Percentiles rank a stretch among this genome's conserved stretches.
Conservation (phyloP, 2,888 invertebrate species). For the Homarus gammarus region DNA sequence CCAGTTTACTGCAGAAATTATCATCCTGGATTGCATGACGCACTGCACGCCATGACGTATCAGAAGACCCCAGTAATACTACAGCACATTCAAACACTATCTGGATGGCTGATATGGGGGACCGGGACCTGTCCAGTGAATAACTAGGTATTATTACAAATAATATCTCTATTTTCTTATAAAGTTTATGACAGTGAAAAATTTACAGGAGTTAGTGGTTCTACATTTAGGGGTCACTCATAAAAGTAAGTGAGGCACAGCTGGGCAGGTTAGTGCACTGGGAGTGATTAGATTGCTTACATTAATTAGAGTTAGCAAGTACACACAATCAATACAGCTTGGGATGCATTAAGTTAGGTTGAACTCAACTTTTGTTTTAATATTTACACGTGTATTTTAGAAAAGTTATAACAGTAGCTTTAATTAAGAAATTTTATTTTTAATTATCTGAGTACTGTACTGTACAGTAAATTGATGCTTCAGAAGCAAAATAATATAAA, state of each 20-base stretch:
- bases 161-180: no score
- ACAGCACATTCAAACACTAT: slow-evolving; percentile 73
- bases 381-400: no score
- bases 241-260: no score
- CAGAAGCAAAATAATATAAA: no score
- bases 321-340: background rate
- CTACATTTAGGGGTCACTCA: no score
- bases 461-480: background rate
- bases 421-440: background rate
- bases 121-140: slow-evolving; percentile 57
- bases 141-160: background rate
- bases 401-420: background rate
- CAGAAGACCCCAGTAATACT: slow-evolving; percentile 56
- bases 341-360: background rate
- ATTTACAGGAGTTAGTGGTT: no score
- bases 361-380: no score
- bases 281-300: background rate
- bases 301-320: background rate
- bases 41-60: slow-evolving; percentile 71
- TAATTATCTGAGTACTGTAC: no score
- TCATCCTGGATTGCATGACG: slow-evolving; percentile 73
- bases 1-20: slow-evolving; percentile 63
- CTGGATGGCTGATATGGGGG: slow-evolving; percentile 74
- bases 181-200: background rate
- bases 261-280: background rate